Evolutionary conservation across 2,113 vertebrate genomes (phyloP), one percentile per base, ranked within the genome.

Genomic region (Dermatemys mawii): DNA sequence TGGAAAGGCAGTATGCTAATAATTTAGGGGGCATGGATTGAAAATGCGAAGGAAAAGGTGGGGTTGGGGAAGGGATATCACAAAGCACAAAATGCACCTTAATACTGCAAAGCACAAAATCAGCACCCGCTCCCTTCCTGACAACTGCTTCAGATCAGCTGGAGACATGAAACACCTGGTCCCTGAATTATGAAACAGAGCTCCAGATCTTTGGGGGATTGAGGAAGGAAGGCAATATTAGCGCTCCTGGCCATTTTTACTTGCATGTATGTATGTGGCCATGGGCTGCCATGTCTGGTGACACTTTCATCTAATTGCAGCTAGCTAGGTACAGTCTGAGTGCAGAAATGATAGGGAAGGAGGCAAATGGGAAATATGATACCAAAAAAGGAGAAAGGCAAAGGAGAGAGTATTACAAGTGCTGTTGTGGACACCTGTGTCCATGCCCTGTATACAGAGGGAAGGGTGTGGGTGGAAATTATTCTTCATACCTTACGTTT

Each of bases 401-500:
- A 92, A 83, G 8, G 41, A 32, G 46, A 81, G 85, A 92, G 51
- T 78, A 46, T 22, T 11, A 44, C 51, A 73, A 26, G 90, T 49
- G 51, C 3, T 32, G 53, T 86, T 87, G 9, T 0, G 0, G 78
- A 49, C 57, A 79, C 83, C 83, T 93, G 46, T 3, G 3, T 89
- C 87, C 21, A 84, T 1, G 9, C 54, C 53, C 70, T 84, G 21
- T 12, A 6, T 48, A 35, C 46, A 51, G 19, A 57, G 44, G 75
- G 49, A 29, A 48, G 44, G 85, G 53, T 13, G 63, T 8, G 70
- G 27, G 83, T 63, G 86, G 26, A 17, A 55, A 19, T 73, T 90
- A 48, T 81, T 86, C 84, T 94, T 84, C 98, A 44, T 99, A 99
- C 99, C 99, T 99, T 99, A 97, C 99, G 99, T 97, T 98, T 99